Evolutionary conservation across 2,888 invertebrate genomes (phyloP), one percentile per base, ranked within the genome.

Genomic region (Eugnorisma glareosa): DNA sequence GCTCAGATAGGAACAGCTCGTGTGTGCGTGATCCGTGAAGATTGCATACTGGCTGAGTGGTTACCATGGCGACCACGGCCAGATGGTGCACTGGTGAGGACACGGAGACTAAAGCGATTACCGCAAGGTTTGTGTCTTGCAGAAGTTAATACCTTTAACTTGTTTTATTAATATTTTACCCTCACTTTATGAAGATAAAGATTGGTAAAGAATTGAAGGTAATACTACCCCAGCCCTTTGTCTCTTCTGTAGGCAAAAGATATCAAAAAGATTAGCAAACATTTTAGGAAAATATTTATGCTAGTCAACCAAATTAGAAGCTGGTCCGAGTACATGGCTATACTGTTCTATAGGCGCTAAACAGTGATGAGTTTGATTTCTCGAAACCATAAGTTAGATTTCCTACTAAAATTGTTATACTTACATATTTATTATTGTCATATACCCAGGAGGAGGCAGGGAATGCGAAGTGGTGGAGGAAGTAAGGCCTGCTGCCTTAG

Each of bases 31-130:
- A 94, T 97, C 71, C 93, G 94, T 0, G 97, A 97, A 81, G 97
- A 97, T 88, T 97, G 97, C 86, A 91, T 93, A 4, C 92, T 97
- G 63, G 97, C 96, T 1, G 97, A 97, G 73, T 97, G 97, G 97
- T 93, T 97, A 70, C 96, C 97, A 74, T 97, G 97, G 97, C 91
- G 95, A 80, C 96, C 97, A 1, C 93, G 97, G 4, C 93, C 96
- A 28, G 97, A 97, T 77, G 97, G 97, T 0, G 97, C 95, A 0
- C 89, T 96, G 2, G 95, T 96, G 48, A 93, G 97, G 67, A 96
- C 95, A 1, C 91, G 97, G n/a, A 92, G 95, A 5, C 88, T 97
- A 3, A 92, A 94, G 43, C 92, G 92, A 86, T 86, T 97, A 54
- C 96, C 97, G 2, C 96, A 97, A 92, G 97, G 97, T 96, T 88